These are phyloP conservation scores for Pollachius pollachius DNA, from an alignment of 2,113 vertebrate genomes.

Conservation along the genomic window DNA sequence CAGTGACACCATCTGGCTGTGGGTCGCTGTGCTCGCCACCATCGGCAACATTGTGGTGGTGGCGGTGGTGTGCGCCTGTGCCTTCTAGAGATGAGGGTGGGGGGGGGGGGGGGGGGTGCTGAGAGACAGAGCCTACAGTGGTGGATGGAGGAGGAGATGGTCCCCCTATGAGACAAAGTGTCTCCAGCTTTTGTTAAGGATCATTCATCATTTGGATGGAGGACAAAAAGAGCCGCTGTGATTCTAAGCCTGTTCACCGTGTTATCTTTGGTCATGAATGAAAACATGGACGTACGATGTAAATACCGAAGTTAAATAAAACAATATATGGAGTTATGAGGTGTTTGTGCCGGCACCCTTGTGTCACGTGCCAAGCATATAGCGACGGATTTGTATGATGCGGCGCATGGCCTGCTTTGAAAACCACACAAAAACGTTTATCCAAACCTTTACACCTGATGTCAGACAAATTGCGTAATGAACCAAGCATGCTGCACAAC, in stretches of 20 bases:
- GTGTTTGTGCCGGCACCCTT: background rate
- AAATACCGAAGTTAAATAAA: constrained; percentile 1
- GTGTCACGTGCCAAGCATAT: constrained; percentile 6
- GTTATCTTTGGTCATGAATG: no score
- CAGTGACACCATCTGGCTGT: constrained; percentile 78
- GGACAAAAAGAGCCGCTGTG: no score
- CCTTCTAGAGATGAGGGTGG: constrained; percentile 65
- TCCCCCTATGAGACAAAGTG: no score
- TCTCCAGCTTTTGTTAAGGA: no score
- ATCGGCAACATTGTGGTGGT: constrained; percentile 81
- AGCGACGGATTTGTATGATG: background rate
- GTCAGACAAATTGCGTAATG: no score
- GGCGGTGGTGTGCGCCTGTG: constrained; percentile 78
- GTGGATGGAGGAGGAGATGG: no score
- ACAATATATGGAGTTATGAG: background rate
- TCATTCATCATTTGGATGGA: no score
- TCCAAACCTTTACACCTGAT: no score
- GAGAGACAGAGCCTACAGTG: constrained; percentile 1
- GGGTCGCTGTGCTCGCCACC: constrained; percentile 80
- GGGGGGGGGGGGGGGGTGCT: constrained; percentile 29
- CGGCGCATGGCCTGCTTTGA: background rate
- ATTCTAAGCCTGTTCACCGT: no score
- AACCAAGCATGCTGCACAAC: no score
- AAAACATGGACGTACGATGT: background rate
- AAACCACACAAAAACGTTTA: no score